A percentile compares a stretch with the other conserved stretches of the same genome.
phyloP scores from a whole-genome alignment of 2,113 vertebrate genomes.

The Elaphurus davidianus region DNA sequence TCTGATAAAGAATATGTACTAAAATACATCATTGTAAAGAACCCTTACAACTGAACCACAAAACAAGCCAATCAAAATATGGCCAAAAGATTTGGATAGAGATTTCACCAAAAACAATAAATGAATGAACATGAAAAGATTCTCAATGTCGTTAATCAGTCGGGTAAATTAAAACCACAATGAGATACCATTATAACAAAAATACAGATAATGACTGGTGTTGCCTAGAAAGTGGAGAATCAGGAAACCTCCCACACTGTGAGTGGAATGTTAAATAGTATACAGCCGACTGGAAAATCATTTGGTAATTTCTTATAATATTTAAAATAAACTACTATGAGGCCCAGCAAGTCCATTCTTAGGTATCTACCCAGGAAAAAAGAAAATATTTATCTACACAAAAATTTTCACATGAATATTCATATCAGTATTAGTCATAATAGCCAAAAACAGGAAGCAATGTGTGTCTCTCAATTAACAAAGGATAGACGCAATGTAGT shows the following conservation, averaged over 20 bases:
- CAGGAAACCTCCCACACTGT: neutral
- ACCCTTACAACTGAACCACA: neutral
- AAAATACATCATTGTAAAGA: neutral
- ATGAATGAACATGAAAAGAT: neutral
- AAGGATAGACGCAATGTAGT: neutral
- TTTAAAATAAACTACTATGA: neutral
- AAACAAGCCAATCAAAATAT: neutral
- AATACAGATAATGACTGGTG: neutral
- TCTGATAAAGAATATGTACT: neutral
- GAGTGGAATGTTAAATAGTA: neutral
- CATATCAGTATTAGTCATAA: neutral
- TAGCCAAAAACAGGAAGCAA: neutral
- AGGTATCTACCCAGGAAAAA: neutral
- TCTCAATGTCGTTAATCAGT: neutral
- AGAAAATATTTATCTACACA: neutral
- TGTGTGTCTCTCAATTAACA: neutral
- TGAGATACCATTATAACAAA: neutral
- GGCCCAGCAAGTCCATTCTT: neutral
- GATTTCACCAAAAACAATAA: neutral
- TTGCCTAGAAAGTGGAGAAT: neutral
- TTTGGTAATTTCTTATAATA: neutral
- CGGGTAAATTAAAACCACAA: neutral
- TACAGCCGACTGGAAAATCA: neutral
- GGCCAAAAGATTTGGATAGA: neutral
- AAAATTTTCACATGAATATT: neutral